These are phyloP conservation scores for Villa cingulata DNA, from an alignment of 2,888 invertebrate species.

Conservation along the genomic window DNA sequence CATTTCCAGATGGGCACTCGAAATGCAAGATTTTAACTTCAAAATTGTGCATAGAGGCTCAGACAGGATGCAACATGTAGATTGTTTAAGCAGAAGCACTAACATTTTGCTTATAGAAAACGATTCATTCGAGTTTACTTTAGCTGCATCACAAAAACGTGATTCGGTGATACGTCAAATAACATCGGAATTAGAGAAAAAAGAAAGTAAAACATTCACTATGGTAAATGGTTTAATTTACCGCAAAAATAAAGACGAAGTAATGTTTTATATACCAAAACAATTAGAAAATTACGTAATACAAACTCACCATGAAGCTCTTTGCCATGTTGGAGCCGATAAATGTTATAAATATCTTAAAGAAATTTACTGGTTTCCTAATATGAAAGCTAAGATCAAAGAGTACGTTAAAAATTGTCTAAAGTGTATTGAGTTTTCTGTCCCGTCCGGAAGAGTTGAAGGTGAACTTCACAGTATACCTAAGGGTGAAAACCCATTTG, in stretches of 20 bases:
- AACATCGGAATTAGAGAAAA: not conserved
- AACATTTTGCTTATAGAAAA: not conserved
- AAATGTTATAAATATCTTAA: slow-evolving; percentile 6
- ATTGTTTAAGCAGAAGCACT: not conserved
- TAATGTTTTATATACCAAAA: slow-evolving; percentile 9
- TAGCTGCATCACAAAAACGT: not conserved
- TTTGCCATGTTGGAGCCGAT: slow-evolving; percentile 10
- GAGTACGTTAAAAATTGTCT: slow-evolving; percentile 30
- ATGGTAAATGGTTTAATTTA: slow-evolving; percentile 2
- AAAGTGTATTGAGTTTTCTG: slow-evolving; percentile 24
- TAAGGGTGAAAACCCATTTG: slow-evolving; percentile 27
- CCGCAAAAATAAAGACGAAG: not conserved
- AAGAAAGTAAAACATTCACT: not conserved
- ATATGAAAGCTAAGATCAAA: slow-evolving; percentile 25
- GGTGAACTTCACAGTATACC: slow-evolving; percentile 29
- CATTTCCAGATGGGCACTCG: not conserved
- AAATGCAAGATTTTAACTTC: no score
- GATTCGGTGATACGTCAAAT: not conserved
- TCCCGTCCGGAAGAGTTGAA: slow-evolving; percentile 19
- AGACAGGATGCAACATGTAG: slow-evolving; percentile 1
- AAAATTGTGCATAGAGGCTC: no score
- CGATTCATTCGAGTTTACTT: not conserved
- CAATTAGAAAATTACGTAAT: slow-evolving; percentile 10
- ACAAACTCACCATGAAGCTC: slow-evolving; percentile 8
- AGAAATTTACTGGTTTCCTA: slow-evolving; percentile 29